These are phyloP conservation scores for Neosilurus hyrtlii DNA, from an alignment of 2,797 vertebrate genomes.

Conservation along the genomic window DNA sequence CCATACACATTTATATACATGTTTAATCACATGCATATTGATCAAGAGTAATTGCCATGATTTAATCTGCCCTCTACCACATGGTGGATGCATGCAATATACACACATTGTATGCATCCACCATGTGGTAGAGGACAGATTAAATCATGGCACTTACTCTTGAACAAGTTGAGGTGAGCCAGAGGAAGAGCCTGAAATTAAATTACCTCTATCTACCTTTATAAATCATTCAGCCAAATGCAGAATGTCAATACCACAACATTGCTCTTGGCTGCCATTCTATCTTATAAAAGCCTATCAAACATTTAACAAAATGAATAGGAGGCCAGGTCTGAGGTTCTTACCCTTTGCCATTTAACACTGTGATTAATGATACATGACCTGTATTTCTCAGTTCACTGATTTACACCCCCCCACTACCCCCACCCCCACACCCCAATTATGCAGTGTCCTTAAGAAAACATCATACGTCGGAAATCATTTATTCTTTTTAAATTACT, in stretches of 20 bases:
- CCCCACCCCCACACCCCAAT: neutral
- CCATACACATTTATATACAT: neutral
- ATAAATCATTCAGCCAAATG: constrained; percentile 54
- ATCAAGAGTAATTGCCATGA: constrained; percentile 44
- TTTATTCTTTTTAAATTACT: neutral
- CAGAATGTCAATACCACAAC: constrained; percentile 41
- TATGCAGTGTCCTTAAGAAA: neutral
- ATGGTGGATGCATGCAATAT: constrained; percentile 19
- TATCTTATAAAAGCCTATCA: constrained; percentile 48
- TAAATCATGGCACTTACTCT: constrained; percentile 56
- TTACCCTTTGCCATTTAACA: constrained; percentile 24
- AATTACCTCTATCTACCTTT: constrained; percentile 48
- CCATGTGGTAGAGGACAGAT: constrained; percentile 47
- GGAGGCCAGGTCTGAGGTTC: neutral
- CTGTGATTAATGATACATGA: constrained; percentile 29
- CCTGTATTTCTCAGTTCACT: constrained; percentile 11
- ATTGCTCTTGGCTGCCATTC: constrained; percentile 40
- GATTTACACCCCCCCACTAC: neutral
- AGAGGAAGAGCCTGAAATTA: constrained; percentile 50
- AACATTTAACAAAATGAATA: constrained; percentile 49
- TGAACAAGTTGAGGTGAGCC: constrained; percentile 42
- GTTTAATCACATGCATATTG: neutral
- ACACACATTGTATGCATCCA: constrained; percentile 20
- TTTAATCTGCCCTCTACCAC: constrained; percentile 49
- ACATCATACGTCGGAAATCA: neutral